Evolutionary conservation across 2,113 vertebrate species (phyloP).

Genomic region (Passer montanus): DNA sequence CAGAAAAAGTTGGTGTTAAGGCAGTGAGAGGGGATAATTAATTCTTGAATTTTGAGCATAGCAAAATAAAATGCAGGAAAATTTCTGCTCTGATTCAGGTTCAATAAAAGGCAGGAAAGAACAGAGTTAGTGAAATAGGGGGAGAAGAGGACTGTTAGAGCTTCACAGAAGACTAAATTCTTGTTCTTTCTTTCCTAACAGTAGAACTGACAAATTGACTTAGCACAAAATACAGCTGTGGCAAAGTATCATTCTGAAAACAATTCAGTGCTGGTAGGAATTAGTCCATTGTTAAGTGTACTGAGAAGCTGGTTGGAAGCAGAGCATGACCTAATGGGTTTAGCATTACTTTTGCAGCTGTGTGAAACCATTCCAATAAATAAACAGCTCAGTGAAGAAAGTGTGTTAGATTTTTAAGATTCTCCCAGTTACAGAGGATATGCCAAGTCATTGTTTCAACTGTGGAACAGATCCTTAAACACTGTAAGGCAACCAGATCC

Average conservation of each 20-base stretch:
- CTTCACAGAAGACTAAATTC: not conserved
- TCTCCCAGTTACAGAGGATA: not conserved
- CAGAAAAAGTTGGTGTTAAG: not conserved
- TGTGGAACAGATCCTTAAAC: not conserved
- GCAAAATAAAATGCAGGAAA: not conserved
- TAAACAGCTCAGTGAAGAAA: conserved; percentile 20
- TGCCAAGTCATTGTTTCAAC: conserved; percentile 15
- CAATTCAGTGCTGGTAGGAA: conserved; percentile 5
- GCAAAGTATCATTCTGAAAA: not conserved
- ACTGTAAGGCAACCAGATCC: not conserved
- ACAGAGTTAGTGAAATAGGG: not conserved
- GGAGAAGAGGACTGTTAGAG: not conserved
- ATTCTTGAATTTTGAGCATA: not conserved
- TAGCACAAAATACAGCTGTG: not conserved
- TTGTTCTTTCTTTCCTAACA: not conserved
- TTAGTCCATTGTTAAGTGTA: conserved; percentile 19
- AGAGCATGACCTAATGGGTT: conserved; percentile 23
- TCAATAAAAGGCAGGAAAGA: not conserved
- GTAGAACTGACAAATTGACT: not conserved
- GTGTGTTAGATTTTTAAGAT: conserved; percentile 16
- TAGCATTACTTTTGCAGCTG: conserved; percentile 26
- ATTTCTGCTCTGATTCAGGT: not conserved
- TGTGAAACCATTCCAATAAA: conserved; percentile 23
- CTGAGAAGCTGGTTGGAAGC: not conserved
- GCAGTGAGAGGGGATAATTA: not conserved